These are phyloP conservation scores for Hedychridium roseum DNA, from an alignment of 2,888 invertebrate species.

Conservation along the genomic window DNA sequence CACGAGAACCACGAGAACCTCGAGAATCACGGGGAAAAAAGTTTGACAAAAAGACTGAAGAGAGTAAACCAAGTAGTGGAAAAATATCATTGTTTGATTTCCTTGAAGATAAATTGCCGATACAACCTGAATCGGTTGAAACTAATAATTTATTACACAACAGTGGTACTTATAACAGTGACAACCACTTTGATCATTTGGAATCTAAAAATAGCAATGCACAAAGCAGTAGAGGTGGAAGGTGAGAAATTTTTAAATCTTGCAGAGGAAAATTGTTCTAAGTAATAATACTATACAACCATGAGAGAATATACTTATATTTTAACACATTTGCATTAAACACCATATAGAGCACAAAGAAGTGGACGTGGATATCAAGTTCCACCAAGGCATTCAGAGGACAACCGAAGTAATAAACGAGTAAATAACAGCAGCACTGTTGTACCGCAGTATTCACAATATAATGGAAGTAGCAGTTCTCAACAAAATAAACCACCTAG, in stretches of 20 bases:
- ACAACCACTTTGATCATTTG: constrained; percentile 46
- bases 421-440: constrained; percentile 30
- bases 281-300: background rate
- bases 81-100: constrained; percentile 85
- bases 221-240: constrained; percentile 48
- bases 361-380: constrained; percentile 50
- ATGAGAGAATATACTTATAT: background rate
- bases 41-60: constrained; percentile 65
- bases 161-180: constrained; percentile 30
- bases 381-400: constrained; percentile 50
- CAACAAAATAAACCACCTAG: constrained; percentile 68
- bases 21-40: constrained; percentile 64
- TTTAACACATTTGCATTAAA: too few species aligned
- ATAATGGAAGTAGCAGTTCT: constrained; percentile 38
- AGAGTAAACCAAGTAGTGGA: constrained; percentile 76
- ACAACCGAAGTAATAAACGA: constrained; percentile 46
- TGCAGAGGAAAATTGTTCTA: background rate
- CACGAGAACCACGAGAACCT: constrained; percentile 62
- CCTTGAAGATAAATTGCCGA: constrained; percentile 80
- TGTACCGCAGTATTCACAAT: constrained; percentile 33
- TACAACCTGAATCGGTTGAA: constrained; percentile 64
- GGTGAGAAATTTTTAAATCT: constrained; percentile 44
- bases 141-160: constrained; percentile 53
- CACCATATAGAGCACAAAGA: constrained; percentile 47
- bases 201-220: constrained; percentile 39